Base-by-base conservation (phyloP, 2,113 vertebrate genomes). In the Thymallus thymallus region DNA sequence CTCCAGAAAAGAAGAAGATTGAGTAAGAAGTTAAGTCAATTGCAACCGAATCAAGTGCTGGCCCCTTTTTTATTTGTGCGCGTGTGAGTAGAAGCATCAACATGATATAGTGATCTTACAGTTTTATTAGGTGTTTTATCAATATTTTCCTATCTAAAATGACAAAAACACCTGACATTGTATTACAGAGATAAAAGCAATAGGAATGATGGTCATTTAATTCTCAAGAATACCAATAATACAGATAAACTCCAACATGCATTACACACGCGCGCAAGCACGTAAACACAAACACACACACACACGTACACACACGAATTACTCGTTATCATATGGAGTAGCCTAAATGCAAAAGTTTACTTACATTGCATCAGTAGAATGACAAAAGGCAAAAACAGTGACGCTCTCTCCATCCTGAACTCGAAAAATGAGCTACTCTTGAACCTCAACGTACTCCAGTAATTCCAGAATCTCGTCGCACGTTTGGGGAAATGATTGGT, bases 341-440 rank as follows among this genome's bases (percentile, higher is more conserved):
- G 4, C 5, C 29, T 35, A n/a, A 67, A 45, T 6, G 13, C 22
- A 45, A 22, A 12, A 2, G 66, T 16, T 45, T 68, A 90, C 90
- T 91, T 82, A 91, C 90, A 90, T 75, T 90, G 89, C 77, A 91
- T 70, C 74, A 86, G 81, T 71, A 91, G 68, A 78, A 90, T 26
- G 14, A 87, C 79, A 70, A 89, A 1, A 18, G 82, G 70, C 0
- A 89, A 83, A 72, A 41, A 87, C 75, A 87, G 80, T 61, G 80
- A 79, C 87, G 87, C 85, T 80, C 79, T 83, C 76, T 88, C 89
- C 91, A 90, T 88, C 18, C 32, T 87, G 55, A 82, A 70, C 81
- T 76, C 64, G 81, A 29, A 79, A 77, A 70, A 45, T 71, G 85
- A 69, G 26, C 22, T 9, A 81, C 80, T 82, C 77, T 75, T 61